phyloP scores from a whole-genome alignment of 30 jellyfish, hydroid and myxozoan genomes.

The Pelagia noctiluca region DNA sequence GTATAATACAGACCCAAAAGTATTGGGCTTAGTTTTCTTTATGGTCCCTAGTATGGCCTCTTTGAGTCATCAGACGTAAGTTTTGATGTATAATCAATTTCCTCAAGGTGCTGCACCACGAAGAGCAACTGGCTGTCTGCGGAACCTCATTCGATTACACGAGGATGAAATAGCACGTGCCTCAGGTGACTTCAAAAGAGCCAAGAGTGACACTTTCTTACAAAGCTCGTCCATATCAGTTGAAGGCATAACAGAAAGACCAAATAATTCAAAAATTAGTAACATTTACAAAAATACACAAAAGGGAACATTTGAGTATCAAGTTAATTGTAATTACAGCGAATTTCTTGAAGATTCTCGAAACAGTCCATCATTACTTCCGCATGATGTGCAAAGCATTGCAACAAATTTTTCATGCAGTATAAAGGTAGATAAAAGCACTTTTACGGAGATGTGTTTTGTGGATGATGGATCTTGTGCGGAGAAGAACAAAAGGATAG shows the following conservation, averaged over 20 bases:
- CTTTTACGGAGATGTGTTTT: slow-evolving; percentile 14
- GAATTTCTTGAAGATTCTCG: not conserved
- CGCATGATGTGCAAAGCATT: too few species aligned
- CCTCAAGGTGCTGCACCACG: too few species aligned
- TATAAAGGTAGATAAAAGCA: slow-evolving; percentile 27
- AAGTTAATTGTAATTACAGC: not conserved
- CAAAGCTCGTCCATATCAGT: too few species aligned
- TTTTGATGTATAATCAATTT: too few species aligned
- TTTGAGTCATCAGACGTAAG: too few species aligned
- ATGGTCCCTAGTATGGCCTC: too few species aligned
- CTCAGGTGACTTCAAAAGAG: slow-evolving; percentile 61
- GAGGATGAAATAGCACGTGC: slow-evolving; percentile 96
- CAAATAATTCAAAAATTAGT: not conserved
- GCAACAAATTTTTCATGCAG: not conserved
- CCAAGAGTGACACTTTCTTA: too few species aligned
- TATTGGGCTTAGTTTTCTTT: too few species aligned
- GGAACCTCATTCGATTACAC: slow-evolving; percentile 79
- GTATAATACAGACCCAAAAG: too few species aligned
- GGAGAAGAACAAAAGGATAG: slow-evolving; percentile 15
- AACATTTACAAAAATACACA: not conserved
- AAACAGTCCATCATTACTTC: too few species aligned
- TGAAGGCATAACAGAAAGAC: too few species aligned
- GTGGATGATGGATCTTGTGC: not conserved
- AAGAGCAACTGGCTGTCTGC: slow-evolving; percentile 68
- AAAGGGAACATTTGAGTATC: not conserved